Evolutionary conservation across 2,113 vertebrate species (phyloP).

Genomic region (Agapornis roseicollis): DNA sequence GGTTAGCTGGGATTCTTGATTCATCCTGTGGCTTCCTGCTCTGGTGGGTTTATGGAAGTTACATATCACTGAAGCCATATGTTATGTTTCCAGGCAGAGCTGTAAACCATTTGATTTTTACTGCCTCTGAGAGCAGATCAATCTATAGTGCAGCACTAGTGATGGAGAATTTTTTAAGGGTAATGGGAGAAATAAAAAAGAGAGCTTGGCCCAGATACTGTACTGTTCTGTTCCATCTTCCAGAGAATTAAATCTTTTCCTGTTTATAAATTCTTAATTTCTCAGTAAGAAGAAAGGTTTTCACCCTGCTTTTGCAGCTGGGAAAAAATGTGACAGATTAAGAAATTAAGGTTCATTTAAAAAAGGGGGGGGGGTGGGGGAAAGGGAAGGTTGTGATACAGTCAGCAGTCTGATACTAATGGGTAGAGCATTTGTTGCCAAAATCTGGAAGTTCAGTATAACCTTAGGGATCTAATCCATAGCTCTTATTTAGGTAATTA

Average conservation of each 20-base stretch:
- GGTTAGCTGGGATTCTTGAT: not conserved
- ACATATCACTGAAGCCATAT: conserved; percentile 4
- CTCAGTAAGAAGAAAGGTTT: not conserved
- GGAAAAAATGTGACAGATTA: not conserved
- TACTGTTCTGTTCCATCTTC: not conserved
- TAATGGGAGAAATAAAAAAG: conserved; percentile 6
- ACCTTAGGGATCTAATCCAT: conserved; percentile 44
- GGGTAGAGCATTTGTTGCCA: conserved; percentile 15
- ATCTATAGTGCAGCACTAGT: not conserved
- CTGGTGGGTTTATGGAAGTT: conserved; percentile 34
- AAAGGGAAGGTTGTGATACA: not conserved
- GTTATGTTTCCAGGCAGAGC: conserved; percentile 45
- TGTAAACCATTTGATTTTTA: conserved; percentile 47
- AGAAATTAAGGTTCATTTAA: not conserved
- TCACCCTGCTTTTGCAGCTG: not conserved
- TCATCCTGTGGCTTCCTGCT: conserved; percentile 25
- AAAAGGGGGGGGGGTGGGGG: rapidly evolving
- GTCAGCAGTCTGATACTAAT: conserved; percentile 46
- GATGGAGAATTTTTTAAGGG: conserved; percentile 20
- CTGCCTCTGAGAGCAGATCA: conserved; percentile 25
- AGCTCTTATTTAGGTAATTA: conserved; percentile 53
- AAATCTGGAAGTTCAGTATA: conserved; percentile 7
- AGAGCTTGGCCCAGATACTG: conserved; percentile 1
- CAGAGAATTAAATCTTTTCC: not conserved
- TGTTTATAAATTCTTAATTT: conserved; percentile 36